Base-by-base conservation (phyloP, 1,140 invertebrate species). In the Bombus consobrinus region DNA sequence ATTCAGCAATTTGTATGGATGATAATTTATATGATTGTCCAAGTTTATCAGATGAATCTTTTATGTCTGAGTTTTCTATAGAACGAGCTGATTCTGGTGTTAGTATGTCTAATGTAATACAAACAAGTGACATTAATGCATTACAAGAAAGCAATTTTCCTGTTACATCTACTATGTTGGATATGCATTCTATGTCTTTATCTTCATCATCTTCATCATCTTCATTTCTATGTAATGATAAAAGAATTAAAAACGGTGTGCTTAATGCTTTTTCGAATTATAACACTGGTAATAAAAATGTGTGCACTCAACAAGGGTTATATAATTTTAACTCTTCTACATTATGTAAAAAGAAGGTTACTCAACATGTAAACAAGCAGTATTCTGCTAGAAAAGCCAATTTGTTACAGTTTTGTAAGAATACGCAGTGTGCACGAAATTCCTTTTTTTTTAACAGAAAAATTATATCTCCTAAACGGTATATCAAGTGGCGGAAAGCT, bases 1-100 rank as follows among this genome's bases (percentile, higher is more conserved):
- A 93, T 85, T 94, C 93, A 8, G 92, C 87, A 15, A 92, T 94
- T 79, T 92, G 41, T 76, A 92, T 93, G 86, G 87, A 93, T 71
- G 86, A 90, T 88, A 83, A 90, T 81, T 91, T 77, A 34, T 85
- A 81, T 9, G 81, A 89, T 86, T 59, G 78, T n/a, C 22, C 78
- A 62, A 89, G 80, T 82, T 69, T 86, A 10, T 53, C 79, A 66
- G 53, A 75, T 57, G 74, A 91, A 41, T 87, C 77, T 82, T 69
- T 64, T 39, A 83, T 73, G 22, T 79, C 72, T 39, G 81, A 82
- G 73, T 83, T 43, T 32, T 91, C 79, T 83, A 73, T 74, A 43
- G 81, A 81, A 32, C 80, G 86, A 87, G 80, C 85, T 69, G 93
- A 94, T 89, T 94, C 93, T 8, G 92, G 88, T 41, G 84, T 93